A percentile compares a stretch with the other conserved stretches of the same genome.
Evolutionary conservation across 2,888 invertebrate genomes (phyloP).

Genomic region (Chromoteleia sp.): DNA sequence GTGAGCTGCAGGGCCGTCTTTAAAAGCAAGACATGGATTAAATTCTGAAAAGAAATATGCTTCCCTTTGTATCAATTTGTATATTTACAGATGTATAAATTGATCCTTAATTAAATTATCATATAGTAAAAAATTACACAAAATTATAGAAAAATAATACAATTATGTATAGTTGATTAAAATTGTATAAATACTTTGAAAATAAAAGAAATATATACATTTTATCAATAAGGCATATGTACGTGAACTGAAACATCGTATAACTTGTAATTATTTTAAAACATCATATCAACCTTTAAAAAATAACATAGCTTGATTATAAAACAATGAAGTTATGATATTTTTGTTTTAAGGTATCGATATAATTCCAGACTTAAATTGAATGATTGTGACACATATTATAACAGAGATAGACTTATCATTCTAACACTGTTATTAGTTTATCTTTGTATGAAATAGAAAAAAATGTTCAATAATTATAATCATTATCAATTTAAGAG

Average conservation of each 20-base stretch:
- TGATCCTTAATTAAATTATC: too few relatives aligned
- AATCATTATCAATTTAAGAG: not conserved
- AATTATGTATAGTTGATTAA: too few relatives aligned
- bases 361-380: conserved; percentile 2
- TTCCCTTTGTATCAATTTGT: too few relatives aligned
- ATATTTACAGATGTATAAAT: too few relatives aligned
- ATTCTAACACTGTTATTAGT: conserved; percentile 1
- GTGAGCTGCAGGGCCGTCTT: not conserved
- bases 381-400: conserved; percentile 24
- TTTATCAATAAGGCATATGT: too few relatives aligned
- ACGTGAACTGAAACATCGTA: too few relatives aligned
- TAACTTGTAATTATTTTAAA: too few relatives aligned
- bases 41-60: not conserved
- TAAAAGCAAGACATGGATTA: not conserved
- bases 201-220: too few relatives aligned
- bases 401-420: conserved; percentile 10
- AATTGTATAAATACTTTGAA: too few relatives aligned
- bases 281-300: conserved; percentile 6
- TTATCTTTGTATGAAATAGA: conserved; percentile 2
- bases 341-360: not conserved
- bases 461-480: not conserved
- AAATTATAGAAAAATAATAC: too few relatives aligned
- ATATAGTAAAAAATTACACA: too few relatives aligned
- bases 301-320: not conserved
- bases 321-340: not conserved